Conservation (phyloP, 1,140 invertebrate species). For the Dolichoris vasculosae region DNA sequence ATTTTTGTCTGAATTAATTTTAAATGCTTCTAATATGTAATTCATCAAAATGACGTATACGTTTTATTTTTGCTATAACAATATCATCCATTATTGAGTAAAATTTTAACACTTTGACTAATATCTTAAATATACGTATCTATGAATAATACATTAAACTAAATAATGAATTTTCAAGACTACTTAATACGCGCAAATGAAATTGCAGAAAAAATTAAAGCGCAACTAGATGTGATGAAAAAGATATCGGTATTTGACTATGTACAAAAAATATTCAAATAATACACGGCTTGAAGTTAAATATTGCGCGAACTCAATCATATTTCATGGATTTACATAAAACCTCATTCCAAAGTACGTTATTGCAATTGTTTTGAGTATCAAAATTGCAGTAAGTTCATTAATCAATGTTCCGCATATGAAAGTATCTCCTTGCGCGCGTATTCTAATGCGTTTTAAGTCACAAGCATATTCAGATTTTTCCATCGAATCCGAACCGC, state of each 20-base stretch:
- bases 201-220: neutral
- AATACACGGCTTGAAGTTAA: neutral
- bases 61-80: neutral
- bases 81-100: neutral
- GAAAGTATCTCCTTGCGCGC: neutral
- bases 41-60: neutral
- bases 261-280: neutral
- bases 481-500: neutral
- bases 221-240: neutral
- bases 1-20: neutral
- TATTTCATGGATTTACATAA: neutral
- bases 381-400: constrained; percentile 27
- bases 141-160: neutral
- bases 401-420: constrained; percentile 3
- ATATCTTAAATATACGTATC: neutral
- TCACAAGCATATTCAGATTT: neutral
- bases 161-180: neutral
- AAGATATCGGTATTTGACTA: neutral
- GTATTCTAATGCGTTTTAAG: neutral
- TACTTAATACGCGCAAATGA: neutral
- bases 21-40: neutral
- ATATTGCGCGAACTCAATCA: neutral
- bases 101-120: neutral
- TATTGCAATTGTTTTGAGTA: constrained; percentile 47
- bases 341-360: neutral